Evolutionary conservation across 64 coral and sea anemone species (phyloP).

Genomic region (Pachyseris speciosa): DNA sequence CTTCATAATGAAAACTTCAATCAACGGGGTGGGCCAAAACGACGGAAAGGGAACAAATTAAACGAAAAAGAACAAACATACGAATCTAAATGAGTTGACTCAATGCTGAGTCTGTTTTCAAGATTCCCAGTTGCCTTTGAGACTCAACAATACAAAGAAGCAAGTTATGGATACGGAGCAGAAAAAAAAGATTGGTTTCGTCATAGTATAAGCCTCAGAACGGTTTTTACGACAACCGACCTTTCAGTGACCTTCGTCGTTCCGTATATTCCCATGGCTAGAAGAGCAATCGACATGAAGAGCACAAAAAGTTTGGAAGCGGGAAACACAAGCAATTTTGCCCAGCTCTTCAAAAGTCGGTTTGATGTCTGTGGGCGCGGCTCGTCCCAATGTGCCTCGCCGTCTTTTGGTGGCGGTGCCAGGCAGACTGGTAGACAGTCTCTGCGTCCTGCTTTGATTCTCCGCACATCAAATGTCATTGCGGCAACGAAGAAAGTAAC

Average conservation of each 20-base stretch:
- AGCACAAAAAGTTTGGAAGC: slow-evolving; percentile 37
- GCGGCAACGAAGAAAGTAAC: slow-evolving; percentile 74
- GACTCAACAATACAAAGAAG: too few species aligned
- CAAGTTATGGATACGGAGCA: too few species aligned
- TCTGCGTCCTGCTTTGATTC: slow-evolving; percentile 61
- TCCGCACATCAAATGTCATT: slow-evolving; percentile 73
- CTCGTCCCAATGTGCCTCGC: slow-evolving; percentile 31
- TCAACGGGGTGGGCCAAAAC: too few species aligned
- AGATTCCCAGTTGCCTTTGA: too few species aligned
- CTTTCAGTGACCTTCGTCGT: slow-evolving; percentile 60
- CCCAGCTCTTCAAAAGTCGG: slow-evolving; percentile 48
- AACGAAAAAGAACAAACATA: too few species aligned
- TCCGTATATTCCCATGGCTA: slow-evolving; percentile 58
- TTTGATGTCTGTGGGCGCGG: slow-evolving; percentile 47
- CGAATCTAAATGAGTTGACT: too few species aligned
- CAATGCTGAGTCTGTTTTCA: too few species aligned
- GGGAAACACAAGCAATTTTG: slow-evolving; percentile 39
- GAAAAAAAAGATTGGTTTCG: too few species aligned
- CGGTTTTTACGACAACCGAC: neutral
- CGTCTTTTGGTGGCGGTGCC: slow-evolving; percentile 37
- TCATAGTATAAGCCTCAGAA: neutral
- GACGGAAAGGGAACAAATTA: too few species aligned
- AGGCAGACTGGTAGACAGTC: slow-evolving; percentile 55
- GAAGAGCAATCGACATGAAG: neutral
- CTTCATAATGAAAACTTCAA: too few species aligned